Evolutionary conservation across 2,888 invertebrate species (phyloP).

Genomic region (Amphiduros pacificus): DNA sequence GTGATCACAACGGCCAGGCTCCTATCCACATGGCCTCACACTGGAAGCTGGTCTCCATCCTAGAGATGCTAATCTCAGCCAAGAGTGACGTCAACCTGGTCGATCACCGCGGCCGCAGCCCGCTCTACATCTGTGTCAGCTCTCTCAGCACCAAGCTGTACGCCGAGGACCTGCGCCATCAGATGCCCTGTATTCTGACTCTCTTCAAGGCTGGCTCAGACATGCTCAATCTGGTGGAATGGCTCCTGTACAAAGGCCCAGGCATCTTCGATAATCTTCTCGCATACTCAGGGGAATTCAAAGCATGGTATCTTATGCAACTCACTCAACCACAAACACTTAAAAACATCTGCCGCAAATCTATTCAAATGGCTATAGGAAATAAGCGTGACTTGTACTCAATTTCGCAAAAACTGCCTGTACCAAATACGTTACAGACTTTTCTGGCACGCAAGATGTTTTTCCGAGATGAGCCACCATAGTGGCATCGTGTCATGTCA

Average conservation of each 20-base stretch:
- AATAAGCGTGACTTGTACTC: constrained; percentile 42
- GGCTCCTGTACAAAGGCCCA: constrained; percentile 57
- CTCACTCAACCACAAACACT: constrained; percentile 51
- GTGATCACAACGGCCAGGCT: constrained; percentile 52
- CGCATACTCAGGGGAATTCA: constrained; percentile 38
- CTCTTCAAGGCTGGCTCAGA: constrained; percentile 57
- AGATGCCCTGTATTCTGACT: constrained; percentile 51
- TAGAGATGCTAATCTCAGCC: constrained; percentile 46
- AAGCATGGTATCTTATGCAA: constrained; percentile 49
- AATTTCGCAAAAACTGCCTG: constrained; percentile 45
- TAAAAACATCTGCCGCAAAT: constrained; percentile 57
- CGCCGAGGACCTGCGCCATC: constrained; percentile 55
- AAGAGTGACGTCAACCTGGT: constrained; percentile 47
- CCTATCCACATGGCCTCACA: constrained; percentile 58
- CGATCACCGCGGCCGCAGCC: constrained; percentile 53
- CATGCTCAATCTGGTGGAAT: constrained; percentile 58
- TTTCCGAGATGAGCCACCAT: constrained; percentile 31
- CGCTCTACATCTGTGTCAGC: constrained; percentile 56
- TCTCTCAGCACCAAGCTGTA: constrained; percentile 57
- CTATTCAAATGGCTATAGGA: constrained; percentile 50
- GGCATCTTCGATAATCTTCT: constrained; percentile 44
- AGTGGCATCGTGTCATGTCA: too few relatives aligned
- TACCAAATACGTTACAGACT: constrained; percentile 51
- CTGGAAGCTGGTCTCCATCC: constrained; percentile 56
- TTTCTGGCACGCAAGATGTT: constrained; percentile 54